Evolutionary conservation across 2,113 vertebrate species (phyloP).

Genomic region (Philantomba maxwellii): DNA sequence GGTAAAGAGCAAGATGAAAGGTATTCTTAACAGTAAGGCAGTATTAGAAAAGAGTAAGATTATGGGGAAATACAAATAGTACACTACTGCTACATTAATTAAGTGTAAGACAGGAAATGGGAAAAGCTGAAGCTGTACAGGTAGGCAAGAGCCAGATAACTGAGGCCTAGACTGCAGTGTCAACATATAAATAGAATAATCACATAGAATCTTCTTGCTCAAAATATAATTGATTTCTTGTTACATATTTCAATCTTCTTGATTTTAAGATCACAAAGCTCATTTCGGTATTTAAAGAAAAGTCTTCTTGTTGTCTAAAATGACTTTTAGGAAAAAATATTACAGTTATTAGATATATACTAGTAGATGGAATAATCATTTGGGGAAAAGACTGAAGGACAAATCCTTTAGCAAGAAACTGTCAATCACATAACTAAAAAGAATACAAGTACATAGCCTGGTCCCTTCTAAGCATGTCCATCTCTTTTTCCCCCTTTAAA

Average conservation of each 20-base stretch:
- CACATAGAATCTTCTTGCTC: neutral
- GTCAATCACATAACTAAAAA: neutral
- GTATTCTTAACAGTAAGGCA: neutral
- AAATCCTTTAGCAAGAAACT: constrained; percentile 9
- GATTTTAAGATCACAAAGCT: constrained; percentile 29
- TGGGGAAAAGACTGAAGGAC: neutral
- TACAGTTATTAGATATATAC: neutral
- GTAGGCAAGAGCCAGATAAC: neutral
- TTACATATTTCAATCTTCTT: neutral
- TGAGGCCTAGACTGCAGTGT: neutral
- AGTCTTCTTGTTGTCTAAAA: neutral
- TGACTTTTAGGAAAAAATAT: neutral
- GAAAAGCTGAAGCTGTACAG: neutral
- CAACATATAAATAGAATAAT: neutral
- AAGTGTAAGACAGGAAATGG: neutral
- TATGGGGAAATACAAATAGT: neutral
- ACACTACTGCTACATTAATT: neutral
- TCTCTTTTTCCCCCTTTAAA: too few relatives aligned
- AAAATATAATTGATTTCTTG: neutral
- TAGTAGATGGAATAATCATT: neutral
- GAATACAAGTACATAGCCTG: neutral
- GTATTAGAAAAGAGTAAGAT: neutral
- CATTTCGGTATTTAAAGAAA: neutral
- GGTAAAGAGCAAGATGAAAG: neutral
- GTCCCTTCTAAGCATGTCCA: neutral